Evolutionary conservation across 2,888 invertebrate species (phyloP), one percentile per base, ranked within the genome.

Genomic region (Amphipoea oculea): DNA sequence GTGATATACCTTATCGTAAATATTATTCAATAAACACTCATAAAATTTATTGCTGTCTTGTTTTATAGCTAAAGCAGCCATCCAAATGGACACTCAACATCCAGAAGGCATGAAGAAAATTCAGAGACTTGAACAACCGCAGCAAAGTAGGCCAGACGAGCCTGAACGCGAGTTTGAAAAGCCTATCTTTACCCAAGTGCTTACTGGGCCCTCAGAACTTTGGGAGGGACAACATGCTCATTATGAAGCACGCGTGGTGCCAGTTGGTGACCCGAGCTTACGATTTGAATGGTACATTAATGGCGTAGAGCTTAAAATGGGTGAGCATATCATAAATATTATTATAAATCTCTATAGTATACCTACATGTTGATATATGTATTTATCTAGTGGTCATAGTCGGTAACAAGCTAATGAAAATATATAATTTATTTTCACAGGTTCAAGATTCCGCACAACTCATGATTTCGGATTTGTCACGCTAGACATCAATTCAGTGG

Each of bases 231-330:
- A 99, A 93, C 98, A 98, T 89, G 99, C 99, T 74, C 99, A 98
- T 95, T 99, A 99, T 91, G 99, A 99, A 95, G 99, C 99, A 73
- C 98, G 99, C 72, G 99, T 99, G 45, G 99, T 99, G 65, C 99
- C 99, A 17, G 99, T 99, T 78, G 99, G 99, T 12, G 99, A 99
- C 95, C 98, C 99, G 4, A 98, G 98, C 89, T 97, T 99, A 91
- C 97, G 98, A 90, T 99, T 99, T 91, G 99, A 99, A 96, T 99
- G 99, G 99, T 99, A 98, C 95, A 98, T 99, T 86, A 99, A 99
- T 93, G 99, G 99, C 75, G 98, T 99, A 9, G 99, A 99, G 95
- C 97, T 99, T 71, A 98, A 99, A 96, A 98, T 99, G 98, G 99
- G 99, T 98, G 96, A 94, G 97, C 6, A 66, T 51, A 51, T 66